Evolutionary conservation across 2,888 invertebrate genomes (phyloP).

Genomic region (Polydrusus cervinus): DNA sequence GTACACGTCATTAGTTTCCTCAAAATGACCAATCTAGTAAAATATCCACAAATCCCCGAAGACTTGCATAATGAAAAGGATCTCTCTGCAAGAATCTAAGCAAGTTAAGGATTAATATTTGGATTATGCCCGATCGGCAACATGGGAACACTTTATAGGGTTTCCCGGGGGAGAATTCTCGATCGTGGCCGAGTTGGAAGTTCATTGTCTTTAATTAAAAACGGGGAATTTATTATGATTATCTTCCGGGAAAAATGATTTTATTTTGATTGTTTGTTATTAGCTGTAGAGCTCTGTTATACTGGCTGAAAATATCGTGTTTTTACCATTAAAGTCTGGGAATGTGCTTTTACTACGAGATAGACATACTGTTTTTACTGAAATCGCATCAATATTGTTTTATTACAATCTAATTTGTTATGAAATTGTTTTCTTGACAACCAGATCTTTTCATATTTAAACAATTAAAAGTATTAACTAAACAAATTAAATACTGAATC

Average conservation of each 20-base stretch:
- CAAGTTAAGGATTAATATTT: conserved; percentile 30
- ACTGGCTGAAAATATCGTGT: too few species aligned
- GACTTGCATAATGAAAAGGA: conserved; percentile 16
- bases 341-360: too few species aligned
- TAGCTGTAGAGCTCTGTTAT: too few species aligned
- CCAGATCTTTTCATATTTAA: too few species aligned
- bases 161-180: conserved; percentile 21
- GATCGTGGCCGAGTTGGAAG: conserved; percentile 10
- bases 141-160: conserved; percentile 34
- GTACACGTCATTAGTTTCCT: too few species aligned
- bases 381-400: too few species aligned
- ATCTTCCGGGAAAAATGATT: background rate
- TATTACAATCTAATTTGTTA: too few species aligned
- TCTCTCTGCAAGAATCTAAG: conserved; percentile 14
- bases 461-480: too few species aligned
- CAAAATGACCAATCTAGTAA: background rate
- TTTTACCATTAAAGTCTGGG: too few species aligned
- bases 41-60: conserved; percentile 10
- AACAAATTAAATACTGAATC: too few species aligned
- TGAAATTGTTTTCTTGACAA: too few species aligned
- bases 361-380: too few species aligned
- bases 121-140: conserved; percentile 22
- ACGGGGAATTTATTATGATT: conserved; percentile 16
- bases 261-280: background rate
- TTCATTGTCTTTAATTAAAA: conserved; percentile 38